Conservation (phyloP, 1,140 invertebrate species). For the Caerostris extrusa region DNA sequence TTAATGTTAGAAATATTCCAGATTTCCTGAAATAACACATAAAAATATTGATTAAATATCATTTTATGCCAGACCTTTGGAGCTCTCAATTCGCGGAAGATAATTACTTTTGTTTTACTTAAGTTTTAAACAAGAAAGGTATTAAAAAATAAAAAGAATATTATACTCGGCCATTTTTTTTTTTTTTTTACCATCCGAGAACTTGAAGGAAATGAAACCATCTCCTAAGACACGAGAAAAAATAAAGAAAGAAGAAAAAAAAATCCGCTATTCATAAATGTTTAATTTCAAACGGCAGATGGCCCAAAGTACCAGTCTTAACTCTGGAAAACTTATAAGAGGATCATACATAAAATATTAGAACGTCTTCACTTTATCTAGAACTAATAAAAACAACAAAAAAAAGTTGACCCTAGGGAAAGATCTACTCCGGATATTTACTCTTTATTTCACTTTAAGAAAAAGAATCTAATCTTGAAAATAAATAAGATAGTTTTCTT, state of each 20-base stretch:
- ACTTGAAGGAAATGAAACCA: not conserved
- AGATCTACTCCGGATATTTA: conserved; percentile 19
- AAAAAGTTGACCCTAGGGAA: conserved; percentile 12
- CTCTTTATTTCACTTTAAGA: conserved; percentile 14
- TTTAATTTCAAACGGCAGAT: conserved; percentile 59
- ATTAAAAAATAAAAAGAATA: not conserved
- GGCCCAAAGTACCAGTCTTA: conserved; percentile 1
- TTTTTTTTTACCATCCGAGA: not conserved
- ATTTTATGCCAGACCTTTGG: too few relatives aligned
- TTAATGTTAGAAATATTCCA: too few relatives aligned
- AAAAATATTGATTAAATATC: too few relatives aligned
- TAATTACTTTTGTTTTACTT: conserved; percentile 12
- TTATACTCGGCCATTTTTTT: not conserved
- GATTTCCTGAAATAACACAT: too few relatives aligned
- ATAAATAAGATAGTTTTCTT: conserved; percentile 8
- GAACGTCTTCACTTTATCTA: conserved; percentile 20
- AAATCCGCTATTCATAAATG: conserved; percentile 50
- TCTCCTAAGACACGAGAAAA: not conserved
- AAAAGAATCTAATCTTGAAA: conserved; percentile 20
- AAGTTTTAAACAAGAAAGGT: not conserved
- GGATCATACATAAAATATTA: conserved; percentile 46
- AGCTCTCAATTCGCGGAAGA: not conserved
- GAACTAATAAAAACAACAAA: conserved; percentile 35
- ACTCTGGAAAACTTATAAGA: conserved; percentile 45
- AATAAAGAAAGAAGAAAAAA: not conserved